Evolutionary conservation across 2,888 invertebrate species (phyloP), one percentile per base, ranked within the genome.

Genomic region (Drosophila ezoana): DNA sequence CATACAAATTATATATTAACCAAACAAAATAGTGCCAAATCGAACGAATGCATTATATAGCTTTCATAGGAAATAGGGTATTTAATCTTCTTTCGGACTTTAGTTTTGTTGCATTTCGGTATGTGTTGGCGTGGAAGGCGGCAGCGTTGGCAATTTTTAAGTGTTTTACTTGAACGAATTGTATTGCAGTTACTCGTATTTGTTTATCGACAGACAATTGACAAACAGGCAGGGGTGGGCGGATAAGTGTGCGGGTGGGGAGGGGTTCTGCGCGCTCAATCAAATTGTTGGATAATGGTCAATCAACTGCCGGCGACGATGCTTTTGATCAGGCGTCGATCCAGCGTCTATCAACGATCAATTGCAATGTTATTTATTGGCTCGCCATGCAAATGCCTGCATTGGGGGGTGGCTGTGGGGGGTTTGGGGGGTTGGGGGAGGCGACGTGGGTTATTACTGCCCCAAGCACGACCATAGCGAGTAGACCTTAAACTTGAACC

Each of bases 401-500:
- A 13, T 11, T 6, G 32, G 35, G 11, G 35, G 13, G 13, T 11
- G 35, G 13, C 28, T 23, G 8, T 0, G 5, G 23, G 20, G 4
- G 4, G n/a, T 33, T 8, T 6, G 23, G 35, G 20, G 4, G 2
- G n/a, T 33, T 13, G 23, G 43, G 13, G 2, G 8, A 0, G 43
- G 23, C 11, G 2, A 4, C 0, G 3, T 1, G 11, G 40, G 3
- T 18, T 40, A 10, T 28, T 8, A 28, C 28, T 8, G 28, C 28
- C 8, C 28, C 13, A 37, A 14, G 44, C 53, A 61, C 49, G 51
- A 57, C n/a, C 57, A 32, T 33, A 45, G 41, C 58, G 11, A 40
- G 10, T 40, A 48, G 23, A 59, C 84, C 87, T 79, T 77, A 61
- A 81, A 87, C 83, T 84, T 83, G 84, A 83, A 82, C 82, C 76